Evolutionary conservation across 2,888 invertebrate genomes (phyloP).

Genomic region (Lithosia quadra): DNA sequence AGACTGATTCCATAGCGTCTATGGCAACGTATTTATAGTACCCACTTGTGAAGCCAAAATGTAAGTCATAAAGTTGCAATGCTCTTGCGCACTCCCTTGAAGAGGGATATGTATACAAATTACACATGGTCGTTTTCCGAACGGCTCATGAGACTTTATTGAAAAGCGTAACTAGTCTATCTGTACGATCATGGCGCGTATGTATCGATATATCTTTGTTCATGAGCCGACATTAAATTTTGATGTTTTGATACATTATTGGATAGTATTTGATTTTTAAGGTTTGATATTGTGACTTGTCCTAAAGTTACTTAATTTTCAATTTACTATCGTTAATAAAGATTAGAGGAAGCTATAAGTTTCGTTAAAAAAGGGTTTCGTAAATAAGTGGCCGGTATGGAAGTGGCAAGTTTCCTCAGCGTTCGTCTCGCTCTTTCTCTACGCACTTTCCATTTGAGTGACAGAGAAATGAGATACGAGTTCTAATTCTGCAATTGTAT

Average conservation of each 20-base stretch:
- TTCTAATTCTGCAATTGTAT: slow-evolving; percentile 30
- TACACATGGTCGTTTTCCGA: slow-evolving; percentile 36
- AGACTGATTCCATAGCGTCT: slow-evolving; percentile 19
- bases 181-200: slow-evolving; percentile 37
- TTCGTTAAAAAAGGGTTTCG: slow-evolving; percentile 49
- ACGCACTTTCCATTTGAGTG: slow-evolving; percentile 21
- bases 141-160: slow-evolving; percentile 53
- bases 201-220: slow-evolving; percentile 47
- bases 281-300: slow-evolving; percentile 79
- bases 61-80: slow-evolving; percentile 13
- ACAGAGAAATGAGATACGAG: slow-evolving; percentile 24
- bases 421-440: slow-evolving; percentile 23
- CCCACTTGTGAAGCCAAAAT: slow-evolving; percentile 8
- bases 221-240: slow-evolving; percentile 52
- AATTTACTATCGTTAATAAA: slow-evolving; percentile 69
- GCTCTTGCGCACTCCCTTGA: slow-evolving; percentile 34
- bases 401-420: slow-evolving; percentile 28
- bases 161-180: slow-evolving; percentile 21
- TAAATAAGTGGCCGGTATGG: slow-evolving; percentile 45
- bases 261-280: slow-evolving; percentile 64
- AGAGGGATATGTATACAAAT: slow-evolving; percentile 21
- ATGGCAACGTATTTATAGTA: neutral
- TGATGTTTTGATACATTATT: slow-evolving; percentile 67
- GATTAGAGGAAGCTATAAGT: slow-evolving; percentile 62
- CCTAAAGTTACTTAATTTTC: slow-evolving; percentile 68